phyloP scores from a whole-genome alignment of 2,113 vertebrate species.

The Anseranas semipalmata region DNA sequence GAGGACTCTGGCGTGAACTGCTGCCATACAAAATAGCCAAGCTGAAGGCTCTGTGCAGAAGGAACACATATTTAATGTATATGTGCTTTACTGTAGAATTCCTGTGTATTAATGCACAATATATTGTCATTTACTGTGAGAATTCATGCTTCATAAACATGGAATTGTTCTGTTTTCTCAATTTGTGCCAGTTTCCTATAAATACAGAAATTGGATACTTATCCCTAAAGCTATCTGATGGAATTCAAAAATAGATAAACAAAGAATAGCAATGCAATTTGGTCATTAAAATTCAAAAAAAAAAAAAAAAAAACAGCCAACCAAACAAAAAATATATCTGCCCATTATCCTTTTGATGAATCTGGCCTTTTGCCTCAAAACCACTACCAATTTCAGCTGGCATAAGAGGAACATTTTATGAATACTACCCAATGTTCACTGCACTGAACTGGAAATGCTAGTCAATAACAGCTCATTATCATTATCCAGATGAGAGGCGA shows the following conservation, averaged over 20 bases:
- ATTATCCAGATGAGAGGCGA: conserved; percentile 75
- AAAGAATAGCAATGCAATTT: conserved; percentile 79
- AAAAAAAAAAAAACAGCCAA: conserved; percentile 52
- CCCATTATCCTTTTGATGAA: conserved; percentile 80
- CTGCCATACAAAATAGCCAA: background rate
- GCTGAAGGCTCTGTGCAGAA: background rate
- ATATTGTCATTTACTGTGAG: conserved; percentile 76
- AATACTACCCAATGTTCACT: conserved; percentile 71
- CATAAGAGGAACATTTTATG: conserved; percentile 70
- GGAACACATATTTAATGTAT: background rate
- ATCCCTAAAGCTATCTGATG: conserved; percentile 78
- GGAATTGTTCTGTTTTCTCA: conserved; percentile 77
- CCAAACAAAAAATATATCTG: conserved; percentile 77
- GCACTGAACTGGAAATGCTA: conserved; percentile 72
- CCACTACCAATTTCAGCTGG: conserved; percentile 79
- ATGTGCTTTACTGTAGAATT: background rate
- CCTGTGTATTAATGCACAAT: conserved; percentile 50
- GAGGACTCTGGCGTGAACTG: background rate
- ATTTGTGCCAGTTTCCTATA: conserved; percentile 78
- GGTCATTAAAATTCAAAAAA: conserved; percentile 77
- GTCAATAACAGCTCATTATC: conserved; percentile 74
- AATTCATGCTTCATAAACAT: conserved; percentile 80
- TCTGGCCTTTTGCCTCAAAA: conserved; percentile 80
- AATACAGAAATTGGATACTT: conserved; percentile 80
- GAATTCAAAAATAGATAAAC: conserved; percentile 82